Evolutionary conservation across 2,113 vertebrate species (phyloP).

Genomic region (Piaya cayana): DNA sequence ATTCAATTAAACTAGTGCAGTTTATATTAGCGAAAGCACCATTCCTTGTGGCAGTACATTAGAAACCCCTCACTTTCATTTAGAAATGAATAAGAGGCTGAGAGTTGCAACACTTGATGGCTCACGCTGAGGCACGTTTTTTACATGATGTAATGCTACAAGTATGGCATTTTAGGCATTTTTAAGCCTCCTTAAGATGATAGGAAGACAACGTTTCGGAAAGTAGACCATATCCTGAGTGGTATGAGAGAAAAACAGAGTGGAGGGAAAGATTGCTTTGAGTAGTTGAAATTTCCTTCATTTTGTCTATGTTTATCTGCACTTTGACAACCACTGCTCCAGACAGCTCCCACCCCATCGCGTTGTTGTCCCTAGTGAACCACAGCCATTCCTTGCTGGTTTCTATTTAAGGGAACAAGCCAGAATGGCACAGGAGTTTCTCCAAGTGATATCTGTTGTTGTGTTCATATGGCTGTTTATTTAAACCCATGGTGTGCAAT

Average conservation of each 20-base stretch:
- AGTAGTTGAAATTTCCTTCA: not conserved
- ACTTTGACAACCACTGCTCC: not conserved
- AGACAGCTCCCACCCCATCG: not conserved
- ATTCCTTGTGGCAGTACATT: not conserved
- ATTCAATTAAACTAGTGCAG: not conserved
- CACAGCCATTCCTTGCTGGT: not conserved
- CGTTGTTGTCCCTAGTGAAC: not conserved
- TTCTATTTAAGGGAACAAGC: not conserved
- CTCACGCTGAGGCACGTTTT: fast-evolving
- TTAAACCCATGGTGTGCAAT: not conserved
- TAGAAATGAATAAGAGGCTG: not conserved
- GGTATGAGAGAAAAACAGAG: not conserved
- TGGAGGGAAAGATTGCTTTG: not conserved
- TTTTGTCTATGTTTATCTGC: not conserved
- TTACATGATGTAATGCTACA: not conserved
- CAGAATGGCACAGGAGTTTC: not conserved
- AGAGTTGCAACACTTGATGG: not conserved
- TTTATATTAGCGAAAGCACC: not conserved
- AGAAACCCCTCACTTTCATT: not conserved
- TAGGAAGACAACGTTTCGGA: not conserved
- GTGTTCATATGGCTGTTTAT: not conserved
- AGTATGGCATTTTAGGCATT: not conserved
- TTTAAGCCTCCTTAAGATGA: not conserved
- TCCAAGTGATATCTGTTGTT: not conserved
- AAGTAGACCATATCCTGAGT: not conserved